Conservation (phyloP, 64 coral and sea anemone species). For the Montipora capricornis region DNA sequence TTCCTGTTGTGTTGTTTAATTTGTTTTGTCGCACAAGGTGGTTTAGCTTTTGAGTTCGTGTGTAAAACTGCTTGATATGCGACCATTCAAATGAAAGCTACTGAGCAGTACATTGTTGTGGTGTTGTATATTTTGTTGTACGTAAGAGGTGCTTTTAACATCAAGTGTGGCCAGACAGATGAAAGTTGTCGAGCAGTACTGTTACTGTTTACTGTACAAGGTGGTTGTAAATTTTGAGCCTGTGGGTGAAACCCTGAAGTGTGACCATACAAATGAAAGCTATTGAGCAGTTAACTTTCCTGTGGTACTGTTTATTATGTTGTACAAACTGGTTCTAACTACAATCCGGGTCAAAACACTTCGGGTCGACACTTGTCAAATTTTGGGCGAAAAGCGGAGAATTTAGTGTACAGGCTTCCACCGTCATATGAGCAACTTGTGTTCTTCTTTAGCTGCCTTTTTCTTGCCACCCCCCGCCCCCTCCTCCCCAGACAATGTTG, state of each 20-base stretch:
- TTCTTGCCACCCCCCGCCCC: too few relatives aligned
- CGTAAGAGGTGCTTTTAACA: neutral
- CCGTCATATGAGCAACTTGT: too few relatives aligned
- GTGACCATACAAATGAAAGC: neutral
- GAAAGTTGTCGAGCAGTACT: neutral
- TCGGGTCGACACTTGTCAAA: too few relatives aligned
- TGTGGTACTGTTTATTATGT: neutral
- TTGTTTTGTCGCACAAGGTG: neutral
- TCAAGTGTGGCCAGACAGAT: neutral
- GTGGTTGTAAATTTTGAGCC: neutral
- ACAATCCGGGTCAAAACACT: too few relatives aligned
- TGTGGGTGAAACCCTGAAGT: neutral
- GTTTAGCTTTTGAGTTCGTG: neutral
- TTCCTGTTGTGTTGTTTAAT: neutral
- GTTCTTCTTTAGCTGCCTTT: too few relatives aligned
- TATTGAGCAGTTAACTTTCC: neutral
- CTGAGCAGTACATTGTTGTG: neutral
- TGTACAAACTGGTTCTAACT: neutral
- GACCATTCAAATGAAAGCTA: neutral
- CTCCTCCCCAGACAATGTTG: too few relatives aligned
- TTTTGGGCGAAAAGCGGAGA: too few relatives aligned
- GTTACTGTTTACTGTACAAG: neutral
- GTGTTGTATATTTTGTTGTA: neutral
- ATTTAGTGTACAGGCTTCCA: too few relatives aligned
- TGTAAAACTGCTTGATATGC: neutral